Conservation (phyloP, 2,113 vertebrate genomes). For the Numenius arquata region DNA sequence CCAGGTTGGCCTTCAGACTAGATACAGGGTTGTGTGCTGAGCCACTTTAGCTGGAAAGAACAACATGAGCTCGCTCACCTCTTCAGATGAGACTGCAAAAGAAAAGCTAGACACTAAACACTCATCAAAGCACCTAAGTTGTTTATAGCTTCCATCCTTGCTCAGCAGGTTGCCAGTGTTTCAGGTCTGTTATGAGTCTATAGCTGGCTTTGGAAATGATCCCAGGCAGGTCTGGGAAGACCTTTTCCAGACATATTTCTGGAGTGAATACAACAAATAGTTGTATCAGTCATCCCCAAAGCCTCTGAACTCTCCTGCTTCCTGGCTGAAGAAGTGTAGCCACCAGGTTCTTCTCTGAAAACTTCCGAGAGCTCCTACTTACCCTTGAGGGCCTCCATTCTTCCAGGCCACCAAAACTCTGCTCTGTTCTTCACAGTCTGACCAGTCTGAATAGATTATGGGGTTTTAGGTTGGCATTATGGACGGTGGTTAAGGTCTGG, state of each 20-base stretch:
- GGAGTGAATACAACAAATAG: background rate
- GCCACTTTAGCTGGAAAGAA: background rate
- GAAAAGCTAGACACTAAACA: background rate
- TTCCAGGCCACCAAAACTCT: background rate
- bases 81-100: background rate
- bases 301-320: background rate
- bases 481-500: background rate
- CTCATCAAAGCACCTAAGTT: background rate
- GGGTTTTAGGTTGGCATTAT: background rate
- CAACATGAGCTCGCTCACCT: background rate
- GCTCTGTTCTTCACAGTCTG: background rate
- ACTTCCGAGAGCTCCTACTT: background rate
- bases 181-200: background rate
- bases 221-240: background rate
- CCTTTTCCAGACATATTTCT: constrained; percentile 5
- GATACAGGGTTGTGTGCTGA: background rate
- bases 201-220: background rate
- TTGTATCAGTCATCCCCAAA: background rate
- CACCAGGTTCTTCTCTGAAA: background rate
- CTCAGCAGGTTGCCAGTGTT: constrained; percentile 31
- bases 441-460: background rate
- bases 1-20: background rate
- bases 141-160: constrained; percentile 8
- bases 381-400: background rate
- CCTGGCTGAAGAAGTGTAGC: background rate